Conservation (phyloP, 2,797 vertebrate genomes). For the Platyrinchus mystaceus region DNA sequence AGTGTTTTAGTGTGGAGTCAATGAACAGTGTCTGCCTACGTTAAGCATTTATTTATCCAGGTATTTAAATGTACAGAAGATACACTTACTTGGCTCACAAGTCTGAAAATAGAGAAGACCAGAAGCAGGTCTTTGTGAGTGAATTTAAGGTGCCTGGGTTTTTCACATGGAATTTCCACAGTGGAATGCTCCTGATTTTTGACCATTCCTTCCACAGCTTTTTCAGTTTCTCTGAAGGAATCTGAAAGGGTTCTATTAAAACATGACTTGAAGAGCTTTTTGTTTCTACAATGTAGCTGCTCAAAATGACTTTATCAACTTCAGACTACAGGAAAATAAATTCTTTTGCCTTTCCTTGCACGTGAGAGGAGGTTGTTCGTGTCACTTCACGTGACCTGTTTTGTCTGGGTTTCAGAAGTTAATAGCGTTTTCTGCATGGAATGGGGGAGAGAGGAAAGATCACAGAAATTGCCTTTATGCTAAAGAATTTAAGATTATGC, state of each 20-base stretch:
- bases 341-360: background rate
- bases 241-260: background rate
- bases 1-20: background rate
- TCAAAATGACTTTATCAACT: background rate
- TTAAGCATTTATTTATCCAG: background rate
- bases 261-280: background rate
- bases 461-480: background rate
- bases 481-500: background rate
- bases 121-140: background rate
- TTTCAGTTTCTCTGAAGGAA: background rate
- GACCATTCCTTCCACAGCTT: background rate
- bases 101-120: background rate
- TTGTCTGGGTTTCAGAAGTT: background rate
- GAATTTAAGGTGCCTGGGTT: background rate
- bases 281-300: fast-evolving
- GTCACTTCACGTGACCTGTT: background rate
- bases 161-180: background rate
- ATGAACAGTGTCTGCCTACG: background rate
- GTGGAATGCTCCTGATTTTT: background rate
- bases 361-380: background rate
- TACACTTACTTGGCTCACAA: background rate
- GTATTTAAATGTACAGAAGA: background rate
- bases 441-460: too few species aligned
- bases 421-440: background rate
- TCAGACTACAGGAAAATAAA: background rate